Percentiles rank a stretch among this genome's conserved stretches.
Evolutionary conservation across 2,797 vertebrate species (phyloP).

Genomic region (Myiotriccus ornatus): DNA sequence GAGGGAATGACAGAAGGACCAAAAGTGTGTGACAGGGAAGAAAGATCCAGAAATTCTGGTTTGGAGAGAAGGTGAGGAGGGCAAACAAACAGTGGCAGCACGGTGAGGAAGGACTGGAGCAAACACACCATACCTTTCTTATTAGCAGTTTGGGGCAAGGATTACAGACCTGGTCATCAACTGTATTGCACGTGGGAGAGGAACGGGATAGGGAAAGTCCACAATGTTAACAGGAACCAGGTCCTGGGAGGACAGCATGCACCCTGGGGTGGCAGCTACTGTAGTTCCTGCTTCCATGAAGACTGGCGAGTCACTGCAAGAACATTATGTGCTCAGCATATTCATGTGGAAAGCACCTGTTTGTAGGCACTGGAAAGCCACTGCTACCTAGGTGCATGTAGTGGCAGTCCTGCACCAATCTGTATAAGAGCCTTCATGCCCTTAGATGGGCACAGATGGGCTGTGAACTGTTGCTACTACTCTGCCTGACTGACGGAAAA

Average conservation of each 20-base stretch:
- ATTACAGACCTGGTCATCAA: background rate
- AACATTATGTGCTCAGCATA: background rate
- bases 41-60: background rate
- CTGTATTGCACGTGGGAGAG: background rate
- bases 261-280: background rate
- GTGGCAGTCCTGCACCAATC: background rate
- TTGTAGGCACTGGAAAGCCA: background rate
- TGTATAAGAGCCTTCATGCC: background rate
- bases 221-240: background rate
- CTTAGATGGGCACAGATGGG: background rate
- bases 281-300: background rate
- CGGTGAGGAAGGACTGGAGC: background rate
- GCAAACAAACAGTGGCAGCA: background rate
- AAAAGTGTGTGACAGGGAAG: background rate
- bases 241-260: background rate
- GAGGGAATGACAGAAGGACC: background rate
- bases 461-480: background rate
- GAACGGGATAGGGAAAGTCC: background rate
- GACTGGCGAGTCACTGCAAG: background rate
- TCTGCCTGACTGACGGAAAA: background rate
- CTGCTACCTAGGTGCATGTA: accelerated
- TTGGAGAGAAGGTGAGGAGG: background rate
- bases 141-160: background rate
- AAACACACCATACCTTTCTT: accelerated
- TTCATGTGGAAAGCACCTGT: background rate